A percentile compares a stretch with the other conserved stretches of the same genome.
Conservation (phyloP, 1,140 invertebrate genomes). For the Drosophila biarmipes region DNA sequence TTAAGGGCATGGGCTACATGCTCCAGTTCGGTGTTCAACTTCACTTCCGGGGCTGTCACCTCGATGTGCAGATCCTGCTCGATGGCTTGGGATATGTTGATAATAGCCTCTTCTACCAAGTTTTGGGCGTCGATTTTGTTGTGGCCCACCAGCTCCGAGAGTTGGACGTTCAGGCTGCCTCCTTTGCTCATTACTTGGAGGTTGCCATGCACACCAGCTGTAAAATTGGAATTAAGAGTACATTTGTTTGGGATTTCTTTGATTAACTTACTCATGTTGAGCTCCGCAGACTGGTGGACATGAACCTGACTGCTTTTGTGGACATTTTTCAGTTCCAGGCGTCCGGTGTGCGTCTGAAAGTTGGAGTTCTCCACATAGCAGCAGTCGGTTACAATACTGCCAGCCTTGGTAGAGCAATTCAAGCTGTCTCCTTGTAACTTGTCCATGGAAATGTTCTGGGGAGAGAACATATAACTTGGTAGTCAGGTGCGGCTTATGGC, state of each 20-base stretch:
- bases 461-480: not conserved
- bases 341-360: slow-evolving; percentile 69
- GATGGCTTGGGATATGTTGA: slow-evolving; percentile 77
- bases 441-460: slow-evolving; percentile 65
- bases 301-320: slow-evolving; percentile 71
- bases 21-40: slow-evolving; percentile 51
- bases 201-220: slow-evolving; percentile 80
- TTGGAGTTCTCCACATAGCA: slow-evolving; percentile 79
- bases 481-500: too few species aligned
- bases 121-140: slow-evolving; percentile 60
- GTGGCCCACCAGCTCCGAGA: slow-evolving; percentile 71
- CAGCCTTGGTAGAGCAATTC: slow-evolving; percentile 59
- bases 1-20: slow-evolving; percentile 54
- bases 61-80: slow-evolving; percentile 62
- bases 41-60: slow-evolving; percentile 52
- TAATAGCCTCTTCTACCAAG: slow-evolving; percentile 49
- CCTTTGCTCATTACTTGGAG: slow-evolving; percentile 65
- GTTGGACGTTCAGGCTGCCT: slow-evolving; percentile 71
- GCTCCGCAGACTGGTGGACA: slow-evolving; percentile 60
- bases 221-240: not conserved
- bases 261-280: slow-evolving; percentile 73
- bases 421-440: slow-evolving; percentile 76
- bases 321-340: slow-evolving; percentile 71
- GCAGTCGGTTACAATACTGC: slow-evolving; percentile 68
- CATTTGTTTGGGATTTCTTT: not conserved